Base-by-base conservation (phyloP, 2,113 vertebrate species). In the Cyphomyrus plagiostoma region DNA sequence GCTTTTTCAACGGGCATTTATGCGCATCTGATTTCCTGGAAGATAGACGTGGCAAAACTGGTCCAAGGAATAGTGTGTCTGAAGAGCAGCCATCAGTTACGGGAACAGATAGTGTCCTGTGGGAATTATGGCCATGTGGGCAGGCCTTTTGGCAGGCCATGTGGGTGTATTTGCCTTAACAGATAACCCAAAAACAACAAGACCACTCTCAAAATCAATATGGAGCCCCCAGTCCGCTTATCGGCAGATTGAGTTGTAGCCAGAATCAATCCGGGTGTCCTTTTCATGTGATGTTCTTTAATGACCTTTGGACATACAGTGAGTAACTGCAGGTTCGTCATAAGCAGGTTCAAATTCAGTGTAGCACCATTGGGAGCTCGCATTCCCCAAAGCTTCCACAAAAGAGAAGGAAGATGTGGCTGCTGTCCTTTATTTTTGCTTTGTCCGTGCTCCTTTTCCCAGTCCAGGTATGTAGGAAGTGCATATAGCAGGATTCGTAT, bases 341-440 rank as follows among this genome's bases (percentile, higher is more conserved):
- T 58, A 21, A 4, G 4, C n/a, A 53, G 86, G 26, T 90, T 91
- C 91, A 87, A 92, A 90, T 90, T 92, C 62, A 23, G 80, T 15
- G n/a, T 21, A 13, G 23, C 45, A 19, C 84, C 11, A 70, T 1
- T 39, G 11, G 46, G 11, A 21, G 2, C 89, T 52, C 89, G 52
- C 93, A 93, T 92, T 94, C 91, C 53, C 91, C 77, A 62, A 56
- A 82, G 45, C 15, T 30, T 13, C 52, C 21, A n/a, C 10, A 26
- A 90, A 53, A 88, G 49, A 91, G 87, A 89, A 21, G 86, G 80
- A 90, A 90, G 89, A 96, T 96, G 95, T 52, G 89, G 58, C 80
- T 80, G 21, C 89, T 89, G 3, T 10, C 2, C 4, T 26, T 86
- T 1, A 35, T 94, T 80, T 45, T 91, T 39, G 93, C 86, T 45